phyloP scores from a whole-genome alignment of 2,113 vertebrate species.

The Rhagologus leucostigma region DNA sequence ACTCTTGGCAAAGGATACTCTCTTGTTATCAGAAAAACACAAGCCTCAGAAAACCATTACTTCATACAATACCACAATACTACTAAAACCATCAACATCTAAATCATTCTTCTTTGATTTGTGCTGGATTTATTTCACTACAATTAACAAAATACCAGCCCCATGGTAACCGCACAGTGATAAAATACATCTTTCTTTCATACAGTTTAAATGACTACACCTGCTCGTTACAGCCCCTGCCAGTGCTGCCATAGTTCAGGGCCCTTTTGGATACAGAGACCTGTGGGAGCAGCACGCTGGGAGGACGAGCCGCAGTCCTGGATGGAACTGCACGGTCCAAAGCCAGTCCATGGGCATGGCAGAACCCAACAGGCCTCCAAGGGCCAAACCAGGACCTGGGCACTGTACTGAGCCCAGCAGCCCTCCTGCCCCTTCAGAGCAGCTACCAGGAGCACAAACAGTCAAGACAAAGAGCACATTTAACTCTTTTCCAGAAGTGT shows the following conservation, averaged over 20 bases:
- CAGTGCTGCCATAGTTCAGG: background rate
- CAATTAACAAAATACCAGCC: background rate
- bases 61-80: background rate
- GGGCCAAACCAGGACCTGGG: background rate
- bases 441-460: background rate
- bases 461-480: background rate
- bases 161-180: background rate
- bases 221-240: background rate
- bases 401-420: background rate
- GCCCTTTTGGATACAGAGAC: background rate
- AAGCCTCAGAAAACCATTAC: background rate
- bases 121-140: background rate
- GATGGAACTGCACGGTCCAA: background rate
- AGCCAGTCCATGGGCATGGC: background rate
- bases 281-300: rapidly evolving
- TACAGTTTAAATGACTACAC: background rate
- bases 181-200: background rate
- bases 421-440: background rate
- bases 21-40: slow-evolving; percentile 7
- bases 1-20: slow-evolving; percentile 15
- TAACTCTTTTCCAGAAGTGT: rapidly evolving
- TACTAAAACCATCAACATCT: background rate
- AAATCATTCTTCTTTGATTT: background rate
- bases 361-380: background rate
- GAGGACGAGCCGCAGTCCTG: background rate